A percentile compares a stretch with the other conserved stretches of the same genome.
These are phyloP conservation scores for Drosophila anomelani DNA, from an alignment of 2,888 invertebrate species.

Conservation along the genomic window DNA sequence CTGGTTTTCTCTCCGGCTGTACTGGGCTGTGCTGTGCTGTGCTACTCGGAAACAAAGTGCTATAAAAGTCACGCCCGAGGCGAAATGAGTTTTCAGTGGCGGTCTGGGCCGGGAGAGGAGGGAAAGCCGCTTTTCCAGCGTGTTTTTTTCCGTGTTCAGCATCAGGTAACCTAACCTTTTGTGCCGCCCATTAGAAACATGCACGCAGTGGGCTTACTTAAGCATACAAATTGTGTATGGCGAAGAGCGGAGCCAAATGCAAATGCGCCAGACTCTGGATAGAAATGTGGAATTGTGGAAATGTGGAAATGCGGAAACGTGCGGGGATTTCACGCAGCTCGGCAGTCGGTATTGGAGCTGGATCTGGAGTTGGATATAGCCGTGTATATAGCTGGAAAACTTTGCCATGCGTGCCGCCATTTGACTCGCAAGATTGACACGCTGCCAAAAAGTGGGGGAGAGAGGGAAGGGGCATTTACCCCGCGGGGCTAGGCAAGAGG, in stretches of 20 bases:
- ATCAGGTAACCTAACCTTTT: conserved; percentile 74
- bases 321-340: conserved; percentile 69
- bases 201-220: conserved; percentile 77
- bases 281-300: conserved; percentile 51
- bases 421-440: conserved; percentile 77
- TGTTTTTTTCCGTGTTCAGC: conserved; percentile 60
- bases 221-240: conserved; percentile 63
- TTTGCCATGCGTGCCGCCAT: conserved; percentile 77
- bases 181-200: conserved; percentile 78
- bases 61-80: conserved; percentile 78
- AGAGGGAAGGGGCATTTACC: background rate
- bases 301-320: conserved; percentile 72
- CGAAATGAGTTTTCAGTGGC: conserved; percentile 75
- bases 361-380: conserved; percentile 7
- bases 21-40: conserved; percentile 11
- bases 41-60: conserved; percentile 64
- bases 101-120: conserved; percentile 31
- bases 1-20: conserved; percentile 22
- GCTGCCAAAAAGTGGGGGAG: conserved; percentile 63
- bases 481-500: conserved; percentile 4
- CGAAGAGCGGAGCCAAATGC: conserved; percentile 67
- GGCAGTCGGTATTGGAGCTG: conserved; percentile 2
- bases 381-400: conserved; percentile 50
- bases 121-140: conserved; percentile 26
- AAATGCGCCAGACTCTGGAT: conserved; percentile 61